These are phyloP conservation scores for Cheirogaleus major DNA, from an alignment of 2,797 vertebrate species.

Conservation along the genomic window DNA sequence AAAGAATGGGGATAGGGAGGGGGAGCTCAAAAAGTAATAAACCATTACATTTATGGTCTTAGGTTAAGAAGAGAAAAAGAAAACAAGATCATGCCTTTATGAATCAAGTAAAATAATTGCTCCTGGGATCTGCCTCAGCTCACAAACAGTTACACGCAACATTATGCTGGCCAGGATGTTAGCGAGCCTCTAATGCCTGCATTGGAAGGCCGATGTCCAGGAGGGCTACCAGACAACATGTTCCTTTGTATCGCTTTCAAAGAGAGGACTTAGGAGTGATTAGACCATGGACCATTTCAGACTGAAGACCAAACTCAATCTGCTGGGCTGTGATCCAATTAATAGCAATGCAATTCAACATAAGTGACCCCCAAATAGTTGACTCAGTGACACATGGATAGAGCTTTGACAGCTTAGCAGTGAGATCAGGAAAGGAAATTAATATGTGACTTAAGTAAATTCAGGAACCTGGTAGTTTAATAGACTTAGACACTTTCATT, in stretches of 20 bases:
- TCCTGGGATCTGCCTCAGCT: neutral
- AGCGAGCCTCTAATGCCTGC: neutral
- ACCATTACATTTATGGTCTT: neutral
- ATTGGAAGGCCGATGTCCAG: neutral
- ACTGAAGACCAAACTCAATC: slow-evolving; percentile 51
- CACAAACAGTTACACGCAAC: neutral
- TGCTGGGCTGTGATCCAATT: slow-evolving; percentile 60
- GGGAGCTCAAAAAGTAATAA: slow-evolving; percentile 10
- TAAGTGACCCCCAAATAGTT: slow-evolving; percentile 68
- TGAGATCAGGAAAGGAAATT: slow-evolving; percentile 75
- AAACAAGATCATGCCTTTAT: neutral
- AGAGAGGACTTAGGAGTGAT: neutral
- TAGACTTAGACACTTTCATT: slow-evolving; percentile 70
- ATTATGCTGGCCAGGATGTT: neutral
- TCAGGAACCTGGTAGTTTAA: slow-evolving; percentile 74
- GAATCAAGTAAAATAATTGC: neutral
- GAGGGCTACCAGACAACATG: slow-evolving; percentile 5
- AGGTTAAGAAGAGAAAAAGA: neutral
- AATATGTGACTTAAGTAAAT: slow-evolving; percentile 76
- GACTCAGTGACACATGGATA: slow-evolving; percentile 58
- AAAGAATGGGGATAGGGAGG: neutral
- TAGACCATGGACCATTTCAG: slow-evolving; percentile 30
- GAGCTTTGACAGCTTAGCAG: slow-evolving; percentile 67
- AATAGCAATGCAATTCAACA: slow-evolving; percentile 61
- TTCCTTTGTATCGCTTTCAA: slow-evolving; percentile 38